phyloP scores from a whole-genome alignment of 2,888 invertebrate species.

The Aphidoletes aphidimyza region DNA sequence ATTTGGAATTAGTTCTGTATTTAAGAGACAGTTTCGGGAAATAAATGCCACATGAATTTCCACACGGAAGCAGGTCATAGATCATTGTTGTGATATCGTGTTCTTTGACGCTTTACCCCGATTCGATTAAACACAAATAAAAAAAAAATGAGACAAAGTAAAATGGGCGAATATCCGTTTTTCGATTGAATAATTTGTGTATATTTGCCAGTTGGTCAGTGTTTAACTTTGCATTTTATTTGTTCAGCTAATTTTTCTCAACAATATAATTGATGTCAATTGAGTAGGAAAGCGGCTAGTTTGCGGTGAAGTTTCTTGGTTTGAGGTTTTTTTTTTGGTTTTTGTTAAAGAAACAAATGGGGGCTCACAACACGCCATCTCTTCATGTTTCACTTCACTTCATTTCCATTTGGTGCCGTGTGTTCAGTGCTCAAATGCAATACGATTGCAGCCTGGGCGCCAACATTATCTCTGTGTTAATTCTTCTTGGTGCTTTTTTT shows the following conservation, averaged over 20 bases:
- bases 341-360: background rate
- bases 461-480: slow-evolving; percentile 21
- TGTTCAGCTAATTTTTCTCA: background rate
- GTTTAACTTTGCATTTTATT: background rate
- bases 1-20: background rate
- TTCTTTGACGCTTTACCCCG: background rate
- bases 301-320: no score
- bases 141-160: background rate
- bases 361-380: background rate
- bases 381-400: background rate
- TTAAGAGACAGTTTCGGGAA: no score
- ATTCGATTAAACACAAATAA: background rate
- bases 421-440: background rate
- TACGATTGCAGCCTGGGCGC: background rate
- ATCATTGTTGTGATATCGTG: background rate
- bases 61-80: background rate
- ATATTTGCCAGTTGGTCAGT: background rate
- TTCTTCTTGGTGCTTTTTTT: background rate
- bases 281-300: background rate
- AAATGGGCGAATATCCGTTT: slow-evolving; percentile 16
- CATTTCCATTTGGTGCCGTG: background rate
- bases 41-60: background rate
- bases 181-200: background rate
- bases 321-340: no score
- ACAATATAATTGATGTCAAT: slow-evolving; percentile 23